Evolutionary conservation across 2,797 vertebrate species (phyloP), one percentile per base, ranked within the genome.

Genomic region (Carduelis carduelis): DNA sequence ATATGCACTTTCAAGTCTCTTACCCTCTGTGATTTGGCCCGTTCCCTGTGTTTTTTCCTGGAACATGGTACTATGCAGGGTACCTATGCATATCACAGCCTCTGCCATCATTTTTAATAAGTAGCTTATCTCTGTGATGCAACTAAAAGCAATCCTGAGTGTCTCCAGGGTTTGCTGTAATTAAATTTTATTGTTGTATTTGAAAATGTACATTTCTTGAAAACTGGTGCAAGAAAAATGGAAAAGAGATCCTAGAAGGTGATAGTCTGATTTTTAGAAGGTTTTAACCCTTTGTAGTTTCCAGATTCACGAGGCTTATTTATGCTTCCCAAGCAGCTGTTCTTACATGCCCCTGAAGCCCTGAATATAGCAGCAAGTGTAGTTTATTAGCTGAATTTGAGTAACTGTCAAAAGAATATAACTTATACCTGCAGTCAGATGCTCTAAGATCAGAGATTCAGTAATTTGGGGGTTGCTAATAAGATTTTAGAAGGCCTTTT

Each of bases 111-210:
- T 91, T 96, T 96, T 95, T 96, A 94, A 92, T 96, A 96, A 96
- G 90, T 55, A 71, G 60, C 89, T 96, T 96, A 96, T 94, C 93
- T 94, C 83, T 93, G 49, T 81, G 78, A 78, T 93, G 79, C 71
- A 94, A 96, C 92, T 93, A 85, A 93, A 96, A 96, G 92, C 75
- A 93, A 93, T 87, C 68, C 71, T 60, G 60, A 90, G 71, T 87
- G 79, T 95, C 94, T 95, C 68, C 78, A 80, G 92, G 93, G 83
- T 84, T 94, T 85, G 49, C 64, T 95, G 92, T 96, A 94, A 96
- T 95, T 94, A 95, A 84, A 96, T 95, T 94, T 96, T 95, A 83
- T 95, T 95, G 86, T 93, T 93, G 71, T 77, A 61, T 94, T 96
- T 93, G 71, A 92, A 95, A 97, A 95, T 65, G 70, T 89, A 74